These are phyloP conservation scores for Tridacna crocea DNA, from an alignment of 2,888 invertebrate species.

Conservation along the genomic window DNA sequence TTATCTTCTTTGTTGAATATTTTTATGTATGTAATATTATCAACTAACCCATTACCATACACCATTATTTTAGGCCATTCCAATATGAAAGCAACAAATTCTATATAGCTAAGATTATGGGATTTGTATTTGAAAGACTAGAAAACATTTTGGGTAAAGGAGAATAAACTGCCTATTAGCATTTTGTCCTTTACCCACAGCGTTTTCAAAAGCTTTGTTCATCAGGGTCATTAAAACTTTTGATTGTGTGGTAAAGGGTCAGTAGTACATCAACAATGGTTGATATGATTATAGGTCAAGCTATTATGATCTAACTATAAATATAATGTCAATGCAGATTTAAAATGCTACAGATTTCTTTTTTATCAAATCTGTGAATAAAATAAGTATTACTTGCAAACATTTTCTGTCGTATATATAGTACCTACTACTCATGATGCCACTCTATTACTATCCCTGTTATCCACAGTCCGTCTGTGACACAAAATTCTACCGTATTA, in stretches of 20 bases:
- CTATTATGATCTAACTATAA: neutral
- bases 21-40: neutral
- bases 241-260: neutral
- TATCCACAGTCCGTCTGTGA: too few relatives aligned
- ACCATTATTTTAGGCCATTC: neutral
- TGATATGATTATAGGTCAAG: neutral
- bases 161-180: neutral
- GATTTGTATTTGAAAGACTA: neutral
- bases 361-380: slow-evolving; percentile 24
- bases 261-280: neutral
- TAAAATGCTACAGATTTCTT: slow-evolving; percentile 26
- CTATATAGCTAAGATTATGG: neutral
- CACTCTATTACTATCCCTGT: too few relatives aligned
- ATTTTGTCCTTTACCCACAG: neutral
- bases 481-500: too few relatives aligned
- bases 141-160: slow-evolving; percentile 4
- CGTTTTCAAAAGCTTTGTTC: neutral
- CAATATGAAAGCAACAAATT: neutral
- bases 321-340: slow-evolving; percentile 22
- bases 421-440: too few relatives aligned
- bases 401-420: neutral
- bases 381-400: slow-evolving; percentile 16
- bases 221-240: neutral
- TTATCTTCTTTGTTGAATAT: neutral
- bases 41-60: neutral